Evolutionary conservation across 2,888 invertebrate genomes (phyloP).

Genomic region (Rhabditoides inermis): DNA sequence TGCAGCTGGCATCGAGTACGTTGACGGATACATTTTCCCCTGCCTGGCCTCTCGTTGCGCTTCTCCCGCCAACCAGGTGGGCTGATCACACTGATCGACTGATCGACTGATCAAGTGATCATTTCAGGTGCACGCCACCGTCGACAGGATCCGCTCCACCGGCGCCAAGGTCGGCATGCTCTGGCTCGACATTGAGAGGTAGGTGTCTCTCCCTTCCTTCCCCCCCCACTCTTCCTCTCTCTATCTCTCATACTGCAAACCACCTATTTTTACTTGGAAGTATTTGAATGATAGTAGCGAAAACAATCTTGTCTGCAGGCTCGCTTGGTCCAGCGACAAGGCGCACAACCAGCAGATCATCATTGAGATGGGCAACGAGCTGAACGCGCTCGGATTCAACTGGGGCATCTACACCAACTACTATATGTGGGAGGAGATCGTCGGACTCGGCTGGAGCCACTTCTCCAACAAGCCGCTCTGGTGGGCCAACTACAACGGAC

Average conservation of each 20-base stretch:
- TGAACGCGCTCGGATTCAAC: conserved; percentile 10
- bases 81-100: not conserved
- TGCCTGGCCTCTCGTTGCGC: conserved; percentile 17
- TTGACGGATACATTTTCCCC: conserved; percentile 29
- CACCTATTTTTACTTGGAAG: too few relatives aligned
- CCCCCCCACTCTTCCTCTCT: too few relatives aligned
- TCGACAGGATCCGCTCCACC: conserved; percentile 7
- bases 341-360: conserved; percentile 25
- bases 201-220: too few relatives aligned
- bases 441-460: conserved; percentile 27
- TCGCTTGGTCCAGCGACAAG: conserved; percentile 25
- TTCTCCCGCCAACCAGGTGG: conserved; percentile 11
- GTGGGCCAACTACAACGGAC: conserved; percentile 34
- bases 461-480: conserved; percentile 21
- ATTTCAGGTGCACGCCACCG: conserved; percentile 8
- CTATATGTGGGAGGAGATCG: conserved; percentile 33
- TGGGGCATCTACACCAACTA: conserved; percentile 31
- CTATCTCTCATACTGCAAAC: too few relatives aligned
- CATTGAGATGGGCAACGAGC: conserved; percentile 17
- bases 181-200: conserved; percentile 32
- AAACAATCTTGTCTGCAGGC: not conserved
- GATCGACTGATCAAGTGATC: not conserved
- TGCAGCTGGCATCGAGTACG: conserved; percentile 19
- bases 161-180: conserved; percentile 16
- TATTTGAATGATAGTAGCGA: not conserved